A percentile compares a stretch with the other conserved stretches of the same genome.
Conservation (phyloP, 1,140 invertebrate genomes). For the Atta texana region DNA sequence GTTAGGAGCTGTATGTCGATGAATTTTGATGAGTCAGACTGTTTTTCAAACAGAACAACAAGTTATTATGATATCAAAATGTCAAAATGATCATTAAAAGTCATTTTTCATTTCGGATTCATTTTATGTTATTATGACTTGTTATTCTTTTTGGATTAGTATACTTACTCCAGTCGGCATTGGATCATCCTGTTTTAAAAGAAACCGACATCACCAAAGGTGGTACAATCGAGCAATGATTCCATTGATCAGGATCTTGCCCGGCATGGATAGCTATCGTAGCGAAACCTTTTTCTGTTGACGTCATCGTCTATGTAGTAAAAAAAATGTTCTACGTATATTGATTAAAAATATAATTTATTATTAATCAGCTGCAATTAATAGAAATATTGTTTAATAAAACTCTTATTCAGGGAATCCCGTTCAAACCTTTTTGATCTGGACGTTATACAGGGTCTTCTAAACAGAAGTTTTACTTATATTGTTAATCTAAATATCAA, state of each 20-base stretch:
- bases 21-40: background rate
- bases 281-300: conserved; percentile 88
- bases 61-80: too few species aligned
- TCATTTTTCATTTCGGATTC: too few species aligned
- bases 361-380: background rate
- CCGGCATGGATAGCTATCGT: conserved; percentile 96
- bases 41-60: background rate
- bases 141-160: too few species aligned
- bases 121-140: too few species aligned
- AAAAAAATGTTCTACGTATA: background rate
- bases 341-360: background rate
- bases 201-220: conserved; percentile 97
- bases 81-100: too few species aligned
- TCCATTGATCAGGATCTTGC: conserved; percentile 96
- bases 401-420: too few species aligned
- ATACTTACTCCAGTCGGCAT: conserved; percentile 90
- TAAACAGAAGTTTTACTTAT: too few species aligned
- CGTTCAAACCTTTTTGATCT: too few species aligned
- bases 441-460: too few species aligned
- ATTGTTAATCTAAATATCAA: too few species aligned
- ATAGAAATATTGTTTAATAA: background rate
- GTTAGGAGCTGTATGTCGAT: background rate
- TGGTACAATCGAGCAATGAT: conserved; percentile 92
- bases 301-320: background rate
- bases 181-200: conserved; percentile 96